Conservation (phyloP, 2,888 invertebrate species). For the Exocentrus adspersus region DNA sequence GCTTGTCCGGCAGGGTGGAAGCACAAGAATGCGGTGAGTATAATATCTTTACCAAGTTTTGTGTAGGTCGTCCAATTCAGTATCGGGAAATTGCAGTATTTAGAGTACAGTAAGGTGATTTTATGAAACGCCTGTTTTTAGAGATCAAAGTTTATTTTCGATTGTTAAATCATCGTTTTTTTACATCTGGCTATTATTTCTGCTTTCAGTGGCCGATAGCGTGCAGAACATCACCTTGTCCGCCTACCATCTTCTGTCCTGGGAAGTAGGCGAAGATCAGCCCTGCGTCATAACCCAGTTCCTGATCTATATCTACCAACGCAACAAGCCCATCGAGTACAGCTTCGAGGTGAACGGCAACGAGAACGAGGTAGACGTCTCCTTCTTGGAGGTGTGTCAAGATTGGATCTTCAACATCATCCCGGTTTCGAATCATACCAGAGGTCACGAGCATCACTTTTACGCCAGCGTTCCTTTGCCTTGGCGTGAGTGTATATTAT, state of each 20-base stretch:
- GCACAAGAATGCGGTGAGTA: background rate
- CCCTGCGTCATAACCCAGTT: background rate
- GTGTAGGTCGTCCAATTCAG: too few species aligned
- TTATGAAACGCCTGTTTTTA: too few species aligned
- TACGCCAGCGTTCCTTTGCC: background rate
- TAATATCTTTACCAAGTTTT: too few species aligned
- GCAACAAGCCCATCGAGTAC: background rate
- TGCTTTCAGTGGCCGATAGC: background rate
- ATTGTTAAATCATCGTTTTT: background rate
- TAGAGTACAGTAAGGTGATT: too few species aligned
- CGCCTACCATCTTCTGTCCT: background rate
- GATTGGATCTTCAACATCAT: background rate
- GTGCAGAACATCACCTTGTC: background rate
- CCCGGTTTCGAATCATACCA: background rate
- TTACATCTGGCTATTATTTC: background rate
- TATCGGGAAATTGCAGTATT: too few species aligned
- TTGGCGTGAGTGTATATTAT: background rate
- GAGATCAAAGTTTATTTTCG: background rate
- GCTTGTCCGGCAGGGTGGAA: background rate
- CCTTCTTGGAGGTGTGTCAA: background rate
- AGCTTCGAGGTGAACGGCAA: background rate
- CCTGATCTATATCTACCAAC: background rate
- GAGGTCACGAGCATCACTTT: background rate
- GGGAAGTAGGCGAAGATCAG: background rate
- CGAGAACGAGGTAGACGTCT: background rate